Evolutionary conservation across 2,113 vertebrate species (phyloP), one percentile per base, ranked within the genome.

Genomic region (Megaleporinus macrocephalus): DNA sequence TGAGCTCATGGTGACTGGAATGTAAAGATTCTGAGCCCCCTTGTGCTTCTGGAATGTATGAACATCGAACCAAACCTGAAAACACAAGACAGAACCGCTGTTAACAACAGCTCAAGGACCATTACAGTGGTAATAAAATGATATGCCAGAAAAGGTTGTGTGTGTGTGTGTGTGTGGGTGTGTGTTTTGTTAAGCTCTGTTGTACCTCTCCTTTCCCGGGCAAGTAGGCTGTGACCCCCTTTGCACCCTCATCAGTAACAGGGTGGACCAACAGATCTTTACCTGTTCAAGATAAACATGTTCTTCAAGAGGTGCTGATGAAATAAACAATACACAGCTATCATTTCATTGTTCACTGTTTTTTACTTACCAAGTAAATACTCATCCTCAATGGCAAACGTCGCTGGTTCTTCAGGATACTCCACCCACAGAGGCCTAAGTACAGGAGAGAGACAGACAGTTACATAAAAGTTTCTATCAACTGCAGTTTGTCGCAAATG

Each of bases 401-500:
- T 94, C 29, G 90, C 88, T 13, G 90, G 78, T 68, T 98, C 95
- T 36, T 92, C 90, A 27, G 96, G 95, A 89, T 95, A 97, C 65
- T 96, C 95, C 44, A 97, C 93, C 97, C 97, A 97, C 47, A 97
- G 88, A 0, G 96, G 93, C 88, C 97, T 98, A 80, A 4, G 0
- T 75, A 72, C 29, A n/a, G n/a, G 26, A 86, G 84, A 82, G 10
- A 73, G 18, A 75, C 1, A 41, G 0, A 79, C 7, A 26, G n/a
- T 44, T 24, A 47, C 33, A 41, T 11, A 57, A 1, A 14, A 49
- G 68, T 5, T 6, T 22, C 15, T 51, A 22, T 22, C 14, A 55
- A 5, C 18, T 22, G 22, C 20, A 16, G 10, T 16, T 4, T 53
- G 5, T 70, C 41, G 13, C 3, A 44, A 44, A n/a, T n/a, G 22